A percentile compares a stretch with the other conserved stretches of the same genome.
Conservation (phyloP, 1,140 invertebrate species). For the Wasmannia auropunctata region DNA sequence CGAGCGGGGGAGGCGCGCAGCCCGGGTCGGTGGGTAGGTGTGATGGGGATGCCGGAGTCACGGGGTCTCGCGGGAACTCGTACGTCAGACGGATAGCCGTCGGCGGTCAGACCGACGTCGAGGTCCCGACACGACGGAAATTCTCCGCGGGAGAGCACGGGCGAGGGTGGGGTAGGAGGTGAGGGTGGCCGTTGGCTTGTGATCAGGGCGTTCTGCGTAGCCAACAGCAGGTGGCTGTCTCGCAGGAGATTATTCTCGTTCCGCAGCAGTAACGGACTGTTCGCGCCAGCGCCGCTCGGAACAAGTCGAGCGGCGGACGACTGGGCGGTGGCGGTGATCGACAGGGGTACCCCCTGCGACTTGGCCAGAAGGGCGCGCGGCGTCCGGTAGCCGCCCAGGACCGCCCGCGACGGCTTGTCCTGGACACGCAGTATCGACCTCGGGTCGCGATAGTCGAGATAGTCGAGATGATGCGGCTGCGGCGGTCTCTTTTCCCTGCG, state of each 20-base stretch:
- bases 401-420: constrained; percentile 79
- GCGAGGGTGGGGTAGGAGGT: background rate
- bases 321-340: constrained; percentile 71
- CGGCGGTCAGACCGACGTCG: constrained; percentile 9
- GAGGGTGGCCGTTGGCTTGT: constrained; percentile 62
- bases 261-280: constrained; percentile 50
- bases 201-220: constrained; percentile 72
- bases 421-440: constrained; percentile 80
- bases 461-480: constrained; percentile 81
- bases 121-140: background rate
- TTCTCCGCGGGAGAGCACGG: background rate
- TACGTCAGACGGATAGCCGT: constrained; percentile 32
- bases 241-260: constrained; percentile 57
- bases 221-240: constrained; percentile 70
- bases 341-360: constrained; percentile 73
- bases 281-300: constrained; percentile 29
- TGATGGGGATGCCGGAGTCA: constrained; percentile 71
- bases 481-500: constrained; percentile 70
- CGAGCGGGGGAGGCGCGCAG: constrained; percentile 10
- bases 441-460: constrained; percentile 84
- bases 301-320: constrained; percentile 6
- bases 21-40: constrained; percentile 71
- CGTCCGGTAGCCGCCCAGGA: constrained; percentile 82
- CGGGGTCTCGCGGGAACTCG: constrained; percentile 45
- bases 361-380: constrained; percentile 77